These are phyloP conservation scores for Sturnira hondurensis DNA, from an alignment of 2,113 vertebrate genomes.

Conservation along the genomic window DNA sequence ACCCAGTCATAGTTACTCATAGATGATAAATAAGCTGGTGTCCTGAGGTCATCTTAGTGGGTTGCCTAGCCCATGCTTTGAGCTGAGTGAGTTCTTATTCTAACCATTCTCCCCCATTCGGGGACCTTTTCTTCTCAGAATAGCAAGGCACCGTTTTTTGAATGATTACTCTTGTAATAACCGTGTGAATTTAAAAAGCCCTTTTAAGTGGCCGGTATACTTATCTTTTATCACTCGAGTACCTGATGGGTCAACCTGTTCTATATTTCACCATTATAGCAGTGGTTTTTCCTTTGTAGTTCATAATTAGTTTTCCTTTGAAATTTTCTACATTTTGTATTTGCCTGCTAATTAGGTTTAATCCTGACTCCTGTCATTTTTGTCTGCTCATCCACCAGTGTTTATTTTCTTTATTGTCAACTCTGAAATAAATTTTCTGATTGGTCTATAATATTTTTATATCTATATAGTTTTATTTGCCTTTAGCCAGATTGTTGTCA, in stretches of 20 bases:
- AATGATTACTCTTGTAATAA: not conserved
- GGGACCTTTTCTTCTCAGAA: constrained; percentile 28
- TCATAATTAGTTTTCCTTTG: constrained; percentile 37
- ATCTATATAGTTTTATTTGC: not conserved
- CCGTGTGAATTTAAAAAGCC: not conserved
- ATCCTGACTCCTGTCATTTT: not conserved
- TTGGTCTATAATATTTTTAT: not conserved
- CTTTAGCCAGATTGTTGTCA: not conserved
- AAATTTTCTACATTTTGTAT: not conserved
- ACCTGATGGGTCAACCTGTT: not conserved
- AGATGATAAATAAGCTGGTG: not conserved
- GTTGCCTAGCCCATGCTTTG: not conserved
- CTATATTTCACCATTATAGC: not conserved
- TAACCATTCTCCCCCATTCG: not conserved
- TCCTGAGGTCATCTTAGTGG: not conserved
- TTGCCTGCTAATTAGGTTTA: constrained; percentile 1
- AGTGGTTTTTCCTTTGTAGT: not conserved
- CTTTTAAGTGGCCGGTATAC: not conserved
- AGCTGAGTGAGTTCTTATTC: not conserved
- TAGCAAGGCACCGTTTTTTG: not conserved
- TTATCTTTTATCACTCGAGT: not conserved
- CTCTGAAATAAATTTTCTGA: not conserved
- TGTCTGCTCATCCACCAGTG: not conserved
- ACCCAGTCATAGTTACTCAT: not conserved
- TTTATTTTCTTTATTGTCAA: constrained; percentile 39